Base-by-base conservation (phyloP, 2,113 vertebrate species). In the Numida meleagris region DNA sequence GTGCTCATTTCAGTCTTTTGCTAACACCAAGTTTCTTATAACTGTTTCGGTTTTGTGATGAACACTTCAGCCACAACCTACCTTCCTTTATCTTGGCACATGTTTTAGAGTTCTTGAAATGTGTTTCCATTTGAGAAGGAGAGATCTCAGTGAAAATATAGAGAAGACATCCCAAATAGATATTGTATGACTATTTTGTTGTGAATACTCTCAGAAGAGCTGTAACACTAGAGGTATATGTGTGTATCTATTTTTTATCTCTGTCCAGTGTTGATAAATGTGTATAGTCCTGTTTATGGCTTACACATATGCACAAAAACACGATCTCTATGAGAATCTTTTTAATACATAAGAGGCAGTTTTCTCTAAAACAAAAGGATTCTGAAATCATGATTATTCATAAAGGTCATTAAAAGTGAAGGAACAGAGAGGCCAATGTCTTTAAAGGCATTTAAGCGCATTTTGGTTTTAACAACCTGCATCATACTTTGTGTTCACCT, bases 251-350 rank as follows among this genome's bases (percentile, higher is more conserved):
- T 25, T 36, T 15, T n/a, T n/a, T 43, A 24, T 55, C 15, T 82
- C 40, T 87, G 3, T 73, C 2, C 16, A 15, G 11, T 5, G 18
- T 2, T 46, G 13, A 18, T 83, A 12, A 8, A 23, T 14, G 10
- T 45, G 23, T 23, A 17, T 31, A 53, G 43, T 48, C 21, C n/a
- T 88, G 46, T 23, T 78, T 88, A 6, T 33, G 21, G 21, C 14
- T 14, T 68, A 40, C 4, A 14, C 31, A 5, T 7, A 27, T 9
- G 6, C 18, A 16, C 21, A 17, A 36, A 51, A 18, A 24, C 3
- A 27, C 0, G 0, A 5, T 50, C 12, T 27, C 34, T 82, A 6
- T 42, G 29, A 3, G 3, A 11, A 1, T 23, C 1, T 5, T 46
- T 62, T 57, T 61, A 34, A 65, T 31, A 90, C 66, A n/a, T 8